Percentiles rank a stretch among this genome's conserved stretches.
phyloP scores from a whole-genome alignment of 1,140 invertebrate species.

The Drosophila parabipectinata region DNA sequence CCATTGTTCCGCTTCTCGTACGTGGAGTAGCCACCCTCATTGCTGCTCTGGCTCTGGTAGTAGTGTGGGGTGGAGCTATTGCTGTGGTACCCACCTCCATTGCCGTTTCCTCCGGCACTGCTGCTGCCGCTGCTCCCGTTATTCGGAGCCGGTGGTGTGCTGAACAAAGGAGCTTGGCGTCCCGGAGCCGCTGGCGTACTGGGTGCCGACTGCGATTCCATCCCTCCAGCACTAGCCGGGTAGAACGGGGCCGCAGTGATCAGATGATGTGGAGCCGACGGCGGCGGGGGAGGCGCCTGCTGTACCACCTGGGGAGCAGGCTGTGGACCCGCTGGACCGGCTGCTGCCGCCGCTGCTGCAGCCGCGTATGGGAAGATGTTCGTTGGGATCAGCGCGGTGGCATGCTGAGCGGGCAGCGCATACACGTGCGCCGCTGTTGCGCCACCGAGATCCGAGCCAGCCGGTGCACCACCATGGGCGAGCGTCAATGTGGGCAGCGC shows the following conservation, averaged over 20 bases:
- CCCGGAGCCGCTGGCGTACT: conserved; percentile 72
- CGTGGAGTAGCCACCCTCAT: conserved; percentile 47
- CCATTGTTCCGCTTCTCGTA: conserved; percentile 79
- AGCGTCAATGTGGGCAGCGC: conserved; percentile 78
- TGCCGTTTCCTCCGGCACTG: conserved; percentile 21
- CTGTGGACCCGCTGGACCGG: conserved; percentile 43
- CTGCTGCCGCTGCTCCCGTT: conserved; percentile 27
- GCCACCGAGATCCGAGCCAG: conserved; percentile 70
- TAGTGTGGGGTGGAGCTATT: conserved; percentile 76
- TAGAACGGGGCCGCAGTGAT: conserved; percentile 76
- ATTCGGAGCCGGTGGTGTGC: conserved; percentile 74
- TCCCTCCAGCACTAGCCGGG: conserved; percentile 38
- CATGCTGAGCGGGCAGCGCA: conserved; percentile 77
- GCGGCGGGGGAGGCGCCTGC: conserved; percentile 43
- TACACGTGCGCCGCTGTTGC: conserved; percentile 71
- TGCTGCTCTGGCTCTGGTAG: conserved; percentile 66
- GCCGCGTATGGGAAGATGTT: conserved; percentile 80
- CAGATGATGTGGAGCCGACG: conserved; percentile 65
- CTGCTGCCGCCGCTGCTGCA: conserved; percentile 45
- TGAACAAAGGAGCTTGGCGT: conserved; percentile 77
- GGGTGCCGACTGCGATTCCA: conserved; percentile 76
- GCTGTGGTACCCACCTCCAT: conserved; percentile 64
- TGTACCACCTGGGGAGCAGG: conserved; percentile 45
- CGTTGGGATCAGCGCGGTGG: conserved; percentile 76
- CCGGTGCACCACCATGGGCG: conserved; percentile 65